A percentile compares a stretch with the other conserved stretches of the same genome.
These are phyloP conservation scores for Takifugu flavidus DNA, from an alignment of 2,113 vertebrate genomes.

Conservation along the genomic window DNA sequence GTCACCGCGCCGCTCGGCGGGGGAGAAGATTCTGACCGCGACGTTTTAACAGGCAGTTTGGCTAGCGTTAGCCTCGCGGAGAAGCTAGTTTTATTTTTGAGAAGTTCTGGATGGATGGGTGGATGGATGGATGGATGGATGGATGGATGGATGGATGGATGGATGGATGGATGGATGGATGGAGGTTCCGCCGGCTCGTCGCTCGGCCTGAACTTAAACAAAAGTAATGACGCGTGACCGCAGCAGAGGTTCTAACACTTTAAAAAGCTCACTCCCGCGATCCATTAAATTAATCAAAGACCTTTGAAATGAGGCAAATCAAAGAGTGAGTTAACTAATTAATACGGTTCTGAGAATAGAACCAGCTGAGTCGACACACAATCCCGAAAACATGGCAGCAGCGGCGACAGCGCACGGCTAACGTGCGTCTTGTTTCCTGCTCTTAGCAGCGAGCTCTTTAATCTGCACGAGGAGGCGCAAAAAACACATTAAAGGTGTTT, in stretches of 20 bases:
- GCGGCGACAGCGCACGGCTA: constrained; percentile 12
- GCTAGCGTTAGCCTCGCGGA: too few relatives aligned
- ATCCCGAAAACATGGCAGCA: constrained; percentile 38
- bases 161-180: too few relatives aligned
- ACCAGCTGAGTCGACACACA: constrained; percentile 60
- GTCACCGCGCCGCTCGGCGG: constrained; percentile 19
- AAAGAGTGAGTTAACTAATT: constrained; percentile 64
- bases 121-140: too few relatives aligned
- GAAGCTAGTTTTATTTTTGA: too few relatives aligned
- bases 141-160: too few relatives aligned
- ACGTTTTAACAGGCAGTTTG: too few relatives aligned
- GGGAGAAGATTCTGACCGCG: neutral
- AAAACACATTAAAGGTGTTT: too few relatives aligned
- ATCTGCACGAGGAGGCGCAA: too few relatives aligned
- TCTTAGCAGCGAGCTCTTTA: neutral
- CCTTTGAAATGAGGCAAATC: constrained; percentile 72
- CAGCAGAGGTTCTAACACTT: constrained; percentile 53
- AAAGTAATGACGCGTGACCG: constrained; percentile 54
- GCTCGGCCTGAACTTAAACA: constrained; percentile 14
- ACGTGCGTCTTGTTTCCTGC: neutral
- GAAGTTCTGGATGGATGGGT: too few relatives aligned
- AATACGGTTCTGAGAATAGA: constrained; percentile 65
- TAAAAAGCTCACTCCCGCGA: constrained; percentile 61
- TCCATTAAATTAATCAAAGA: constrained; percentile 73
- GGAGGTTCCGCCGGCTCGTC: too few relatives aligned